Evolutionary conservation across 2,797 vertebrate genomes (phyloP), one percentile per base, ranked within the genome.

Genomic region (Takifugu rubripes): DNA sequence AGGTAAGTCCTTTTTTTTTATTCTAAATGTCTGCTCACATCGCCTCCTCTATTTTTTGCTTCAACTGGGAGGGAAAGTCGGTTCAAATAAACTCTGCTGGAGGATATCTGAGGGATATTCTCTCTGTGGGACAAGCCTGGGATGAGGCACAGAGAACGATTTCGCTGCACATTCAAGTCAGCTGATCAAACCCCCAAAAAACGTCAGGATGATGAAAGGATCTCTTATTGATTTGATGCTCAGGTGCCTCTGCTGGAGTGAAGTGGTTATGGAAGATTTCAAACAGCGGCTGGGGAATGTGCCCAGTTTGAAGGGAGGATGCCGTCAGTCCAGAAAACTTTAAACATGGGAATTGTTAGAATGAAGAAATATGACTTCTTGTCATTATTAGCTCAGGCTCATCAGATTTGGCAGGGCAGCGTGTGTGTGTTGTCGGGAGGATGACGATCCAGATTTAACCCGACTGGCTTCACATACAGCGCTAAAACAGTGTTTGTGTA

Each of bases 1-100:
- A 95, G 96, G 95, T 96, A 93, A 96, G 94, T 87, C 66, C 59
- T 74, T 66, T 59, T 59, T 61, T n/a, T 3, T 43, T 43, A 2
- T 44, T 8, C 1, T 43, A 43, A 12, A 46, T 21, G 16, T 46
- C 44, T 54, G 79, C 66, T 67, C 61, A 62, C n/a, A 49, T 73
- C 62, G 57, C 64, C 63, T 74, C 71, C 70, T 77, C 56, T 62
- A 33, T 76, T 74, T 65, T 33, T 59, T 58, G 16, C 66, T 66
- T 52, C 58, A 50, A 48, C 60, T 69, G 70, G 45, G 52, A 15
- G 33, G 1, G 51, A 42, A 61, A 70, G 62, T 67, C 66, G 51
- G 63, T 36, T 68, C 61, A 44, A 66, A 82, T 70, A 70, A 70
- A 70, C 77, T 79, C 72, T 72, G 66, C 48, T 57, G 52, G 52